Evolutionary conservation across 2,113 vertebrate genomes (phyloP), one percentile per base, ranked within the genome.

Genomic region (Hippoglossus stenolepis): DNA sequence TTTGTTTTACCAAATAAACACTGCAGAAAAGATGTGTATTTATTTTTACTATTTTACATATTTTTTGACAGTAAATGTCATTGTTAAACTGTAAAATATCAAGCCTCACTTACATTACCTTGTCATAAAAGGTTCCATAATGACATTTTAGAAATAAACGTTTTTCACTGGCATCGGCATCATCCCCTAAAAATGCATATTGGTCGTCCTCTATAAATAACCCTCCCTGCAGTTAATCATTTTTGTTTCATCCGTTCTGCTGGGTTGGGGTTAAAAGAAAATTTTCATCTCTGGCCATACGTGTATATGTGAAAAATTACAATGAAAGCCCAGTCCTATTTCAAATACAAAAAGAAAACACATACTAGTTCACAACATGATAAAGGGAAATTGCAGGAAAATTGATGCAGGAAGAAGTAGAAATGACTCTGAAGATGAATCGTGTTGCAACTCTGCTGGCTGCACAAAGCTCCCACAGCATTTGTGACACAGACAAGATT

Each of bases 401-500:
- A 21, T 31, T 24, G 5, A 8, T 51, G 5, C 26, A 51, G 45
- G 20, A 17, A 15, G 18, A 20, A 40, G 31, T 38, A 49, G 40
- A 5, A 80, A 6, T 70, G 4, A 18, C 13, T 0, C n/a, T 47
- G 57, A 59, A 67, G 35, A 67, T 35, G 67, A 5, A 43, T 9
- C 31, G 60, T 69, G 57, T 13, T 20, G 23, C 15, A 47, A 24
- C 40, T 66, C 12, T 23, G 49, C n/a, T 28, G 49, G 43, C 54
- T 58, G 61, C 62, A 11, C 74, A 73, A 49, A 69, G 70, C 31
- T 31, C 31, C 31, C 31, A 31, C 31, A 6, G 31, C 31, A 31
- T 31, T 31, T 31, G 28, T 31, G 28, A 31, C 28, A 31, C 28
- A 31, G 20, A 68, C 49, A 38, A 74, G 61, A 79, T 70, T 70